Evolutionary conservation across 2,888 invertebrate genomes (phyloP), one percentile per base, ranked within the genome.

Genomic region (Troglohyphantes excavatus): DNA sequence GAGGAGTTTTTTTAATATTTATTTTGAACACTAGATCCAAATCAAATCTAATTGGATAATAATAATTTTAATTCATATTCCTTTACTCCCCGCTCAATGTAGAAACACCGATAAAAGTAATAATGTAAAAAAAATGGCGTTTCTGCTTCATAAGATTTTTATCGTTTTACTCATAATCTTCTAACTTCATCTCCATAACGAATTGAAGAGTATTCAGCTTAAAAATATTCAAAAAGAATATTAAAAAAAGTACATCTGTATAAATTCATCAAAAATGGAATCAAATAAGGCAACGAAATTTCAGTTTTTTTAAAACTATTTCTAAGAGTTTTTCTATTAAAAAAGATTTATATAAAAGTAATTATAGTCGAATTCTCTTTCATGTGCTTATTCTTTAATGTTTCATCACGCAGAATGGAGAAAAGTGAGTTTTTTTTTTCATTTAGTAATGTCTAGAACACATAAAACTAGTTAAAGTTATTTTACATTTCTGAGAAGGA

Each of bases 111-210:
- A 33, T 33, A 33, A 33, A 53, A 53, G n/a, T 17, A 53, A 53
- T n/a, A 53, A 13, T n/a, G 53, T 5, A 53, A 53, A 53, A n/a
- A n/a, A 17, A n/a, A 53, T 17, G 13, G 5, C 2, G n/a, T 53
- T 53, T 53, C 53, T 53, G 53, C 53, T 53, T 53, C 53, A 53
- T n/a, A 53, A 13, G 53, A 53, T 53, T 53, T 53, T 53, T n/a
- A 11, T 53, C 53, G 17, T 53, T n/a, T 46, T n/a, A 53, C 5
- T 53, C 53, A 13, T 13, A 53, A 53, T 53, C 53, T n/a, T 53
- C n/a, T 2, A 53, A 53, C 9, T 53, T 53, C 17, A 11, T 53
- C n/a, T 53, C 53, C 53, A 53, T 53, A 53, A 53, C 17, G 53
- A 53, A 53, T 53, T n/a, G 0, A 33, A 33, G 33, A 9, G 9